Percentiles rank a stretch among this genome's conserved stretches.
phyloP scores from a whole-genome alignment of 2,888 invertebrate genomes.

The Ophion costatus region DNA sequence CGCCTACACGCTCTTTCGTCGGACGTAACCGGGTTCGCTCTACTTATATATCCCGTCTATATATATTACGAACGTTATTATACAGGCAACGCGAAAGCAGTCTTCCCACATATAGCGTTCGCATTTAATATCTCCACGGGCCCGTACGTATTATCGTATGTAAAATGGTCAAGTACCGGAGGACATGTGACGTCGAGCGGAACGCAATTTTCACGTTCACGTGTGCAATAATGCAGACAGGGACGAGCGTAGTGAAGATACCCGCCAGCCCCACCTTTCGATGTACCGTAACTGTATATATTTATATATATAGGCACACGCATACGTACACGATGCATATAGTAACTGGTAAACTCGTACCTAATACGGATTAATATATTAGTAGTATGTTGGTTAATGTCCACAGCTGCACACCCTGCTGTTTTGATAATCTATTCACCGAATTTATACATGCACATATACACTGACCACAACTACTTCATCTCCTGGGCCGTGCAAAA shows the following conservation, averaged over 20 bases:
- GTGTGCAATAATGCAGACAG: constrained; percentile 27
- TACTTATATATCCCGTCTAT: constrained; percentile 47
- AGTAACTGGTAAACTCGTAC: constrained; percentile 3
- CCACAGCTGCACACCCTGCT: constrained; percentile 25
- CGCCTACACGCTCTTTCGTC: neutral
- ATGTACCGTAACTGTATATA: constrained; percentile 10
- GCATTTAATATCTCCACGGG: constrained; percentile 34
- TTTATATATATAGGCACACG: neutral
- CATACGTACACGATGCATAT: neutral
- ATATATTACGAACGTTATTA: constrained; percentile 49
- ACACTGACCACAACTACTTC: constrained; percentile 1
- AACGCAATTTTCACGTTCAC: constrained; percentile 46
- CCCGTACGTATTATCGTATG: constrained; percentile 59
- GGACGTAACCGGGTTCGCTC: constrained; percentile 46
- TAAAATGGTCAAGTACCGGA: constrained; percentile 52
- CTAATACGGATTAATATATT: constrained; percentile 53
- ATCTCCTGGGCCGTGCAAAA: constrained; percentile 23
- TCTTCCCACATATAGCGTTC: constrained; percentile 13
- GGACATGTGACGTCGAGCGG: constrained; percentile 48
- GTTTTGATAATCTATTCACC: constrained; percentile 35
- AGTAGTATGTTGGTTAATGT: constrained; percentile 25
- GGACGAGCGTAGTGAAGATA: constrained; percentile 14
- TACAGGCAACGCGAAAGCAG: constrained; percentile 35
- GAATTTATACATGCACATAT: constrained; percentile 23
- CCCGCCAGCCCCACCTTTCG: constrained; percentile 10